Percentiles rank a stretch among this genome's conserved stretches.
Conservation (phyloP, 2,113 vertebrate species). For the Osmerus mordax region DNA sequence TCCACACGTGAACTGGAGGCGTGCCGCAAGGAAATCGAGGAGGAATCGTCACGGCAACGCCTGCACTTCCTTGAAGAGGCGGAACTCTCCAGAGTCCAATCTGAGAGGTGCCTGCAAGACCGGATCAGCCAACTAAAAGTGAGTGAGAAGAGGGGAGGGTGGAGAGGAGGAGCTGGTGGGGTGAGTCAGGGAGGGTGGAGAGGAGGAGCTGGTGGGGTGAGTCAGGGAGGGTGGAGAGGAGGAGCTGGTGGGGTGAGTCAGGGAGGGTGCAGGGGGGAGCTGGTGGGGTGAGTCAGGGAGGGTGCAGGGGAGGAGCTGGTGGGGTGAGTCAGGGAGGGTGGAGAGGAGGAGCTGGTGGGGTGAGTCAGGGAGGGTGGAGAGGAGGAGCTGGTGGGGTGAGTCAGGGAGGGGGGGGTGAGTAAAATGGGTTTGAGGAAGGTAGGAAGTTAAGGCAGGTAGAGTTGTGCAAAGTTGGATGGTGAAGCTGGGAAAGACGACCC, state of each 20-base stretch:
- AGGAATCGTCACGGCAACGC: conserved; percentile 67
- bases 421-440: neutral
- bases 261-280: too few relatives aligned
- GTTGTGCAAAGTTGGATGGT: neutral
- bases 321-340: too few relatives aligned
- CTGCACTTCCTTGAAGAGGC: conserved; percentile 77
- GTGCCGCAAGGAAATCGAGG: conserved; percentile 66
- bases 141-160: neutral
- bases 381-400: too few relatives aligned
- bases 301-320: too few relatives aligned
- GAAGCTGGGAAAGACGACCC: neutral
- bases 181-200: too few relatives aligned
- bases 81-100: conserved; percentile 78
- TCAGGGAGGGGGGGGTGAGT: neutral
- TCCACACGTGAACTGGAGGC: conserved; percentile 70
- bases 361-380: neutral
- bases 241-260: too few relatives aligned
- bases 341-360: too few relatives aligned
- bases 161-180: neutral
- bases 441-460: neutral
- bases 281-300: too few relatives aligned
- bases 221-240: too few relatives aligned
- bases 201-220: too few relatives aligned
- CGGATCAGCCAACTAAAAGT: conserved; percentile 76
- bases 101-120: conserved; percentile 73